Conservation (phyloP, 2,797 vertebrate species). For the Decapterus maruadsi region DNA sequence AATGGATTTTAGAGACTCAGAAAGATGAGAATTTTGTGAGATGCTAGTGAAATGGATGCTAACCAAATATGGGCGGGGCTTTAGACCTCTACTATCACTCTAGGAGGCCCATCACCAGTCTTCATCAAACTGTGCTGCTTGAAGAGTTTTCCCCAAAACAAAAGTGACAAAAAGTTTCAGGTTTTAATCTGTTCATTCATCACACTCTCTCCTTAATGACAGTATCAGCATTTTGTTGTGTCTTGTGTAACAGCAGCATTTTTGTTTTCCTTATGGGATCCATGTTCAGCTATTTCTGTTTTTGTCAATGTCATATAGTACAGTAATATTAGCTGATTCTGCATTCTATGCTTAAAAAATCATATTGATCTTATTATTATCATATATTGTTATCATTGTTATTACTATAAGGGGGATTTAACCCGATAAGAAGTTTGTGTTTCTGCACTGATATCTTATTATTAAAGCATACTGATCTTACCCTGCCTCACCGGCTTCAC, state of each 20-base stretch:
- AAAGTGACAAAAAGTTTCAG: conserved; percentile 24
- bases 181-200: conserved; percentile 50
- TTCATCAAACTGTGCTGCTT: conserved; percentile 79
- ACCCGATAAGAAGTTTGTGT: conserved; percentile 95
- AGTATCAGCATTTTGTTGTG: conserved; percentile 82
- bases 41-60: neutral
- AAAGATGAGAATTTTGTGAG: neutral
- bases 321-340: conserved; percentile 89
- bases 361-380: conserved; percentile 88
- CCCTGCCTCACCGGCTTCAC: conserved; percentile 14
- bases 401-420: conserved; percentile 92
- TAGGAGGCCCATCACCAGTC: conserved; percentile 57
- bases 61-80: conserved; percentile 22
- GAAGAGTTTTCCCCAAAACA: conserved; percentile 82
- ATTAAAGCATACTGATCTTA: conserved; percentile 98
- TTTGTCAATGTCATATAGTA: conserved; percentile 82
- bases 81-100: conserved; percentile 14
- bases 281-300: conserved; percentile 62
- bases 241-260: conserved; percentile 65
- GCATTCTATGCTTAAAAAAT: conserved; percentile 87
- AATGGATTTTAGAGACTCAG: no score
- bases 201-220: conserved; percentile 83
- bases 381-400: conserved; percentile 81
- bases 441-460: conserved; percentile 98
- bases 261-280: conserved; percentile 66